These are phyloP conservation scores for Speoplatyrhinus poulsoni DNA, from an alignment of 2,113 vertebrate genomes.

Conservation along the genomic window DNA sequence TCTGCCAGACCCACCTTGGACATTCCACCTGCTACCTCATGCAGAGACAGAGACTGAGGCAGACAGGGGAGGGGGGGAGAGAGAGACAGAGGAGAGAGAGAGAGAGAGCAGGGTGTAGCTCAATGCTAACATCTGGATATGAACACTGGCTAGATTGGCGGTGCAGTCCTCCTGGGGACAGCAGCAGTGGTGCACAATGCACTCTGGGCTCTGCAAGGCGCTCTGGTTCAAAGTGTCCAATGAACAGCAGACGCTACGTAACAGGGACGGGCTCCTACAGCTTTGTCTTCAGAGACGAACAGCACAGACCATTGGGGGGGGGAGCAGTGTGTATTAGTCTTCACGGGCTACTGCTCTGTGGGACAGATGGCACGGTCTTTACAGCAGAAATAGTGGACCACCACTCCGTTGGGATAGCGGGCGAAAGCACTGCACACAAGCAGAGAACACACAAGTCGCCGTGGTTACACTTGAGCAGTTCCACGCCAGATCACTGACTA, in stretches of 20 bases:
- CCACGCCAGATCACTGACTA: not conserved
- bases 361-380: constrained; percentile 87
- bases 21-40: constrained; percentile 40
- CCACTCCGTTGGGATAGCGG: constrained; percentile 93
- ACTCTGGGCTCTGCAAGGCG: not conserved
- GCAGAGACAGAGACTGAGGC: constrained; percentile 15
- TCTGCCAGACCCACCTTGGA: not conserved
- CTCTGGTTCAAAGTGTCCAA: constrained; percentile 7
- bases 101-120: constrained; percentile 3
- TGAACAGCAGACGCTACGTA: not conserved
- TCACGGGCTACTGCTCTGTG: constrained; percentile 80
- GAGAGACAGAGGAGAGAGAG: not conserved
- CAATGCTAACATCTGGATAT: not conserved
- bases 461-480: no score
- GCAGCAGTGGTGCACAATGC: not conserved
- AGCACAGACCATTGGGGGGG: not conserved
- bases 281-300: not conserved
- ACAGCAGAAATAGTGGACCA: constrained; percentile 99
- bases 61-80: not conserved
- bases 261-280: not conserved
- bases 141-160: not conserved
- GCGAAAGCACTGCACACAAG: constrained; percentile 87
- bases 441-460: constrained; percentile 3
- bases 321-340: not conserved
- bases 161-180: not conserved